Percentiles rank a stretch among this genome's conserved stretches.
Conservation (phyloP, 30 jellyfish, hydroid and myxozoan genomes). For the Pseudorhiza aurosa region DNA sequence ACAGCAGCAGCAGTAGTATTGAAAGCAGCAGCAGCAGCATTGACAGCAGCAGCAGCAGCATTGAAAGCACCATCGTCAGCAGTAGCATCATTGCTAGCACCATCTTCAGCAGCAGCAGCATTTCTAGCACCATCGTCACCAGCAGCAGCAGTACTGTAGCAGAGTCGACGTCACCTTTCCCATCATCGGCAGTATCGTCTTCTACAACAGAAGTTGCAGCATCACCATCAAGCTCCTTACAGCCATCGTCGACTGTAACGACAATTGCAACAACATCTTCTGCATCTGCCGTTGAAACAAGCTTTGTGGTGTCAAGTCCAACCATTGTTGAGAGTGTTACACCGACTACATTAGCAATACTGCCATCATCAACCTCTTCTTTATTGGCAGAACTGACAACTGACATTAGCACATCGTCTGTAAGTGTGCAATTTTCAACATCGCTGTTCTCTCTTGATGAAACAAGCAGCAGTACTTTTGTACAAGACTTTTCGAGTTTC, state of each 20-base stretch:
- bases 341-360: not conserved
- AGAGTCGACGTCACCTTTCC: not conserved
- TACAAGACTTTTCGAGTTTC: not conserved
- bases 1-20: not conserved
- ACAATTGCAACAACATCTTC: not conserved
- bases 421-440: not conserved
- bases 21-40: not conserved
- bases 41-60: not conserved
- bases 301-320: not conserved
- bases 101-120: not conserved
- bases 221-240: not conserved
- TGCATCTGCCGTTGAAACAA: not conserved
- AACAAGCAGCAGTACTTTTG: not conserved
- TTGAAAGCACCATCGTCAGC: not conserved
- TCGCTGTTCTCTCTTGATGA: not conserved
- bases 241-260: not conserved
- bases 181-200: not conserved
- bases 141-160: not conserved
- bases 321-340: not conserved
- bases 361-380: not conserved
- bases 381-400: too few relatives aligned
- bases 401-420: not conserved
- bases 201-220: too few relatives aligned
- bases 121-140: not conserved
- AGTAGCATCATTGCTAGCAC: not conserved